Evolutionary conservation across 1,140 invertebrate genomes (phyloP), one percentile per base, ranked within the genome.

Genomic region (Drosophila albomicans): DNA sequence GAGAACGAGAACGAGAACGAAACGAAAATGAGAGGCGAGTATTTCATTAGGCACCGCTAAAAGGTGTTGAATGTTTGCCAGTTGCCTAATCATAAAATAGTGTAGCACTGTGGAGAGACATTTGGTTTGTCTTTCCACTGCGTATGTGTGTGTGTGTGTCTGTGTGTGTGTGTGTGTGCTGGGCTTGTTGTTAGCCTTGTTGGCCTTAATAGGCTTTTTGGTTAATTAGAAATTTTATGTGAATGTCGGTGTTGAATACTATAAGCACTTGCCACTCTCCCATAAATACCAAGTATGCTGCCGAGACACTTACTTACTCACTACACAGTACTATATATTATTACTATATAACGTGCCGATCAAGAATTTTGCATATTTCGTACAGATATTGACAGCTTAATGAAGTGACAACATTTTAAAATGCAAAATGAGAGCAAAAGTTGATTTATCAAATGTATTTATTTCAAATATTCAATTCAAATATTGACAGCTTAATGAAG

Each of bases 161-260:
- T 28, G 1, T 48, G 45, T 16, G 45, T 48, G 45, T 16, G 45
- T 48, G 13, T 46, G 45, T 15, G 45, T 15, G 8, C 3, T 57
- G 63, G 59, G 15, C 51, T 59, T 78, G 64, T 59, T 78, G 64
- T 82, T 81, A 71, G 69, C 73, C 68, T 58, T 78, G 73, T 81
- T 80, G 74, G 61, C 30, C 57, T 38, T 88, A 89, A 89, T 84
- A 84, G 85, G 85, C 85, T 88, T 89, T 89, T 89, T 81, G 79
- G 74, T 84, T 88, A 88, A 88, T 88, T 88, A 84, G 61, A 88
- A 75, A 88, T 85, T 88, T 89, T 79, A 88, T 88, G 75, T 51
- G 73, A 35, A 61, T 45, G 56, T 45, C 32, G 32, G 8, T 16
- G 67, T 48, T 64, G 51, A 71, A 54, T 52, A 52, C 32, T 41